phyloP scores from a whole-genome alignment of 1,140 invertebrate genomes.

The Lethrus apterus region DNA sequence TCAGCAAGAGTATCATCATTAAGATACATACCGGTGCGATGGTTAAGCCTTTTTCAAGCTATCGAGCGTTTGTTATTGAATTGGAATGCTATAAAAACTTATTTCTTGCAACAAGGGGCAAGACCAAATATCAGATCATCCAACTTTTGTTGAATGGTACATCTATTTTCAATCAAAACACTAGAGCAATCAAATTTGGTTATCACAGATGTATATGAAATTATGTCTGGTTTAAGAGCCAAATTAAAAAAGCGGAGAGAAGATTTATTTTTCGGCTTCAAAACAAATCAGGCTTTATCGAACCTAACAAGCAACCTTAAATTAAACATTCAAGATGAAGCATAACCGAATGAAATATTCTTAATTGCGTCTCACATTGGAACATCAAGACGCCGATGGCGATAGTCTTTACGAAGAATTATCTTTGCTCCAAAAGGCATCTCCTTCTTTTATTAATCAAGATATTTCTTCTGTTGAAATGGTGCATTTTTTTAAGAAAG shows the following conservation, averaged over 20 bases:
- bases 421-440: conserved; percentile 11
- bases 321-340: conserved; percentile 2
- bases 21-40: conserved; percentile 7
- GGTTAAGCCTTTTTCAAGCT: conserved; percentile 6
- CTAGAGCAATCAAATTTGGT: conserved; percentile 7
- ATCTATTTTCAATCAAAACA: conserved; percentile 12
- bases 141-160: conserved; percentile 12
- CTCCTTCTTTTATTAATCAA: no score
- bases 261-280: conserved; percentile 9
- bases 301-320: conserved; percentile 3
- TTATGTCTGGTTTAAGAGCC: conserved; percentile 12
- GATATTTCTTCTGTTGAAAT: no score
- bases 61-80: conserved; percentile 2
- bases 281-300: conserved; percentile 3
- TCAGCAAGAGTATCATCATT: conserved; percentile 7
- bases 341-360: conserved; percentile 5
- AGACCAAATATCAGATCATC: conserved; percentile 8
- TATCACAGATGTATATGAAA: conserved; percentile 9
- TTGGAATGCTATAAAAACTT: conserved; percentile 8
- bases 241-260: conserved; percentile 5
- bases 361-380: no score
- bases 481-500: no score
- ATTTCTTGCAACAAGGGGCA: conserved; percentile 7
- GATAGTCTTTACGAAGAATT: conserved; percentile 14
- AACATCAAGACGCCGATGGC: conserved; percentile 9